Base-by-base conservation (phyloP, 2,888 invertebrate species). In the Cenopis cana region DNA sequence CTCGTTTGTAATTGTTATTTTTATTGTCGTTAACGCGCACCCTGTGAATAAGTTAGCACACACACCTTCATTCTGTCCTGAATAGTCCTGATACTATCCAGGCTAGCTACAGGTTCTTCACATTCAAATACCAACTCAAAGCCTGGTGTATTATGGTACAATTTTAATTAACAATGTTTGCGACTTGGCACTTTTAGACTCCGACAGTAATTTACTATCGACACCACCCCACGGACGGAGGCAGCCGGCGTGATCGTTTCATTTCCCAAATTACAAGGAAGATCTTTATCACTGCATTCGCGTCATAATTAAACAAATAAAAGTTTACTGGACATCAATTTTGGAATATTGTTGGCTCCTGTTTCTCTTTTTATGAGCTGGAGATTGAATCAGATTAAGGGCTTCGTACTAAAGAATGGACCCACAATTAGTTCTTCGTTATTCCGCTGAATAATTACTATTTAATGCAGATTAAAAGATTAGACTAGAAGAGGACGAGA, bases 201-300 rank as follows among this genome's bases (percentile, higher is more conserved):
- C 5, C n/a, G 18, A 20, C 24, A 46, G 18, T 59, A 12, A 78
- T 87, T 86, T 86, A 86, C 83, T 83, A 81, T 77, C 76, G 24
- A 20, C 68, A 54, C 72, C 74, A 67, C 72, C 75, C 77, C 60
- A 69, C 67, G 62, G 74, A 78, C 67, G 62, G 74, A 79, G 83
- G 82, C 84, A 84, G 81, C 82, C 80, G 74, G 85, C 85, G 87
- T 84, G 84, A 86, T 87, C 88, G 85, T 87, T 87, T 87, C 84
- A 87, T 88, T 88, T 87, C 83, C 82, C 79, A 83, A 88, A 87
- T 86, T 86, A 86, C 84, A 81, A 83, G 83, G 80, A 73, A 79
- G 86, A 88, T 88, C 76, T 76, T 79, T 82, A 87, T 87, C 85
- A 73, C 76, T 72, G 76, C 79, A 76, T 82, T 80, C 79, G 76